These are phyloP conservation scores for Electrophaes corylata DNA, from an alignment of 2,888 invertebrate species.

Conservation along the genomic window DNA sequence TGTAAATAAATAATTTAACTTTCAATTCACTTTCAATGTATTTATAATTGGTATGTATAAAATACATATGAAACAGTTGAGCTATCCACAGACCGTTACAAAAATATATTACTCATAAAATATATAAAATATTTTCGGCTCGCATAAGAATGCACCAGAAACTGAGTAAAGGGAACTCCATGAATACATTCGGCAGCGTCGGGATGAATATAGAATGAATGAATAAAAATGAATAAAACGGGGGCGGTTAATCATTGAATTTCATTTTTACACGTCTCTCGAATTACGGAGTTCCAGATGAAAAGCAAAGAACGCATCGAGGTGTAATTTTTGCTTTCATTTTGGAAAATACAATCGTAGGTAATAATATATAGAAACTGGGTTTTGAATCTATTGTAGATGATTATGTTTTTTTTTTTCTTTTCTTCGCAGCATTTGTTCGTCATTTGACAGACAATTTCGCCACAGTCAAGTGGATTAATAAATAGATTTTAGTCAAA, in stretches of 20 bases:
- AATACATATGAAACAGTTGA: too few relatives aligned
- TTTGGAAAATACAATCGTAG: neutral
- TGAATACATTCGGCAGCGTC: conserved; percentile 72
- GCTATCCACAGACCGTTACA: too few relatives aligned
- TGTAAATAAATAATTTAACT: too few relatives aligned
- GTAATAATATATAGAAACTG: neutral
- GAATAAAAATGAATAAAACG: conserved; percentile 70
- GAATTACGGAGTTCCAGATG: conserved; percentile 43
- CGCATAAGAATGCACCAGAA: conserved; percentile 22
- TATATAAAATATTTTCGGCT: conserved; percentile 2
- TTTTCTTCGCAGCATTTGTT: too few relatives aligned
- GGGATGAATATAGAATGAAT: conserved; percentile 73
- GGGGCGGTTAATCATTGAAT: conserved; percentile 72
- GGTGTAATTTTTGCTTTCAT: neutral
- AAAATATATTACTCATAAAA: too few relatives aligned
- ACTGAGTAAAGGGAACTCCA: conserved; percentile 54
- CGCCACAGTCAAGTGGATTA: too few relatives aligned
- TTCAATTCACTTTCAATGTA: too few relatives aligned
- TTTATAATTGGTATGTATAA: too few relatives aligned
- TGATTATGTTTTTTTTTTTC: too few relatives aligned
- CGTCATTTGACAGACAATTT: too few relatives aligned
- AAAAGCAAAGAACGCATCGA: neutral
- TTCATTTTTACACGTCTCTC: conserved; percentile 52
- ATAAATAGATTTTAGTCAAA: too few relatives aligned
- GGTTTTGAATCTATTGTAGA: neutral